A percentile compares a stretch with the other conserved stretches of the same genome.
phyloP scores from a whole-genome alignment of 2,797 vertebrate genomes.

The Ctenopoma multispine region DNA sequence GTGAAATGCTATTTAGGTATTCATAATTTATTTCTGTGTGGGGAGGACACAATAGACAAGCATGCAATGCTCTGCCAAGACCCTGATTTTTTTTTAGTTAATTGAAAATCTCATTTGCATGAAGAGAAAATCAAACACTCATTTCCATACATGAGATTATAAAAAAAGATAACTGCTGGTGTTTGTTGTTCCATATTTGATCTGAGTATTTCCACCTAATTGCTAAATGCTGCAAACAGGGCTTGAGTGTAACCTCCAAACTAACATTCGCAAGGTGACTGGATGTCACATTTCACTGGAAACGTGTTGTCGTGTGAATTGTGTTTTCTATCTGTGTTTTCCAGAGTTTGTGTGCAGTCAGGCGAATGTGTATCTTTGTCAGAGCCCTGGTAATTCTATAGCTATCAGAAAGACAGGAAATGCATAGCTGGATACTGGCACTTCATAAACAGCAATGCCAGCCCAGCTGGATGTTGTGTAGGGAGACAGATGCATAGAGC shows the following conservation, averaged over 20 bases:
- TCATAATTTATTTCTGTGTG: constrained; percentile 85
- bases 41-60: constrained; percentile 81
- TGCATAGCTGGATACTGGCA: constrained; percentile 57
- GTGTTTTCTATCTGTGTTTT: constrained; percentile 33
- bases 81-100: constrained; percentile 78
- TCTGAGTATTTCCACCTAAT: constrained; percentile 80
- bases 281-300: constrained; percentile 67
- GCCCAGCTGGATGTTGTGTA: constrained; percentile 62
- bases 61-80: constrained; percentile 79
- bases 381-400: constrained; percentile 31
- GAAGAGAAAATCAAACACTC: constrained; percentile 87
- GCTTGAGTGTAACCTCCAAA: constrained; percentile 74
- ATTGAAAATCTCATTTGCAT: constrained; percentile 90
- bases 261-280: constrained; percentile 69
- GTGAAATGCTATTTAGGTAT: constrained; percentile 86
- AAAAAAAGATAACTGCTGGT: constrained; percentile 86
- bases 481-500: constrained; percentile 44
- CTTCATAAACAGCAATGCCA: constrained; percentile 48
- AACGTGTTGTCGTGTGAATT: constrained; percentile 5
- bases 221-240: constrained; percentile 84
- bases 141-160: constrained; percentile 88
- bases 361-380: constrained; percentile 41
- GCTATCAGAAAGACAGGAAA: constrained; percentile 43
- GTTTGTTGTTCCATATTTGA: constrained; percentile 85
- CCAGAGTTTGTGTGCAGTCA: constrained; percentile 53